Base-by-base conservation (phyloP, 1,140 invertebrate species). In the Colletes gigas region DNA sequence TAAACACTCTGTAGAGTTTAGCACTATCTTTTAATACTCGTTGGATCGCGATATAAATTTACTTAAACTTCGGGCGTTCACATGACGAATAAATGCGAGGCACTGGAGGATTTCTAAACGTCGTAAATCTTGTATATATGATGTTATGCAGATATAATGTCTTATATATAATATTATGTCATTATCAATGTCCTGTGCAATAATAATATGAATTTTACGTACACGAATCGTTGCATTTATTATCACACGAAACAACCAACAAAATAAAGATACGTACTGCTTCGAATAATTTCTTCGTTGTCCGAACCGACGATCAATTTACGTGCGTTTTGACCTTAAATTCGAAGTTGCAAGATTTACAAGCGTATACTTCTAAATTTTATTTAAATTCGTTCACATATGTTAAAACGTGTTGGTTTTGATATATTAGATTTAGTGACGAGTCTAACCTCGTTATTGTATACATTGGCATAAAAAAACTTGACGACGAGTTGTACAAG, bases 101-200 rank as follows among this genome's bases (percentile, higher is more conserved):
- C 41, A 41, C 44, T 10, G 12, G 62, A 55, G 30, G 19, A 65
- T 73, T 79, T 65, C 15, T n/a, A 78, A 57, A 57, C 30, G 57
- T 70, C 50, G 50, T 63, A 63, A 73, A 79, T 73, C 52, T 79
- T 79, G 72, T 79, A 79, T 79, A 79, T 79, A 79, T 19, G 77
- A 79, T 79, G 60, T 79, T 79, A 79, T 50, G 72, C 21, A n/a
- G 21, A 54, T 65, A 79, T 79, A 79, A 79, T 79, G 72, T 79
- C 77, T 73, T 79, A 79, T 79, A 79, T 79, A 79, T 79, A 79
- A 79, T 41, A 60, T 79, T 79, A 79, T 57, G 50, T 79, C 69
- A 76, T 15, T 66, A 81, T 80, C 67, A 47, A 74, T 81, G 65
- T 68, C 65, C 62, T 75, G 71, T 74, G 78, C 71, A 72, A 77